Evolutionary conservation across 37 sponge, comb jelly and placozoan genomes (phyloP).

Genomic region (Halisarca cf. caerulea): DNA sequence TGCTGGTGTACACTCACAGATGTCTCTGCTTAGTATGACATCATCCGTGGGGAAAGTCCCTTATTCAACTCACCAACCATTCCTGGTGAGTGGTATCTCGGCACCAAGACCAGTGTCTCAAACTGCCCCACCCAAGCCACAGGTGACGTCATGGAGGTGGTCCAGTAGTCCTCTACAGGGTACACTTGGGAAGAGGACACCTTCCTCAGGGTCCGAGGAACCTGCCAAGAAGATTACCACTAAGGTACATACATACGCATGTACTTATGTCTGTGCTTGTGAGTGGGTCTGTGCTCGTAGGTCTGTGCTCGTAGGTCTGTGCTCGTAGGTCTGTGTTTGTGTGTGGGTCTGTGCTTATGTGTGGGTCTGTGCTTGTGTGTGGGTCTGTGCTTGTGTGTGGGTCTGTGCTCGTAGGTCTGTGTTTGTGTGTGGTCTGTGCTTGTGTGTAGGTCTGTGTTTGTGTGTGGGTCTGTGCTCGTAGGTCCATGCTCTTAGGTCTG

Average conservation of each 20-base stretch:
- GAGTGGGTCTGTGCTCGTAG: no score
- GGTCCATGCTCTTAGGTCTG: no score
- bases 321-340: no score
- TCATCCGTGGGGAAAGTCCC: not conserved
- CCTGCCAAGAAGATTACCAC: slow-evolving; percentile 2
- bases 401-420: no score
- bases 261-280: no score
- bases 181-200: not conserved
- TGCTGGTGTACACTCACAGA: not conserved
- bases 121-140: not conserved
- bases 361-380: no score
- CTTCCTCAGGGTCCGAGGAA: not conserved
- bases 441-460: no score
- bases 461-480: no score
- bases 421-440: no score
- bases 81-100: not conserved
- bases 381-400: no score
- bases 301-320: no score
- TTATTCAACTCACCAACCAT: not conserved
- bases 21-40: not conserved
- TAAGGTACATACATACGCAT: not conserved
- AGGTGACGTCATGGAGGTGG: slow-evolving; percentile 18
- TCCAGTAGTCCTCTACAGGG: slow-evolving; percentile 5
- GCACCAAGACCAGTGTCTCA: not conserved
- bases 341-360: no score